Evolutionary conservation across 2,113 vertebrate genomes (phyloP).

Genomic region (Syrmaticus mikado): DNA sequence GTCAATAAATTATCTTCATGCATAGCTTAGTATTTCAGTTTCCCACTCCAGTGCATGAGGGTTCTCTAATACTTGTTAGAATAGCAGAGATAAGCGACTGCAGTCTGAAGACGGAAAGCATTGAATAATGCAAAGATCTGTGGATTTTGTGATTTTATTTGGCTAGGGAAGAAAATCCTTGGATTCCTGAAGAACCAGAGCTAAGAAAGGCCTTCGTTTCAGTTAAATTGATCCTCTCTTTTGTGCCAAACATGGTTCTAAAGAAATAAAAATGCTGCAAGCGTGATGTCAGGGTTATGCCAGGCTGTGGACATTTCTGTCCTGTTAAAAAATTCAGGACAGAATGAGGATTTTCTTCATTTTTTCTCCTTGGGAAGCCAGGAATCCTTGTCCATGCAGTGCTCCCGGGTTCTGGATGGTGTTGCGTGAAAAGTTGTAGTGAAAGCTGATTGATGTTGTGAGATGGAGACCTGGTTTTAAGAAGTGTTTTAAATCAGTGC

Average conservation of each 20-base stretch:
- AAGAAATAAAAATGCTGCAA: neutral
- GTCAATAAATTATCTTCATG: constrained; percentile 72
- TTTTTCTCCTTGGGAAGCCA: neutral
- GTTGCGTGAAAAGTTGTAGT: neutral
- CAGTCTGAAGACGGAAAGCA: constrained; percentile 43
- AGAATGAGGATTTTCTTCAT: neutral
- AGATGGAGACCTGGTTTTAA: neutral
- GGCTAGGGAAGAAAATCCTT: constrained; percentile 5
- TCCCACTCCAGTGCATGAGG: constrained; percentile 36
- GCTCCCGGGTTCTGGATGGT: neutral
- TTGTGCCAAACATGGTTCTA: neutral
- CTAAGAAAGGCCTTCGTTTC: neutral
- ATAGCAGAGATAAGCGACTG: constrained; percentile 35
- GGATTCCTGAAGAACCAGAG: neutral
- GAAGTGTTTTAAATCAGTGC: accelerated
- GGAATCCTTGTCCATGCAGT: neutral
- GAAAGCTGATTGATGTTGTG: neutral
- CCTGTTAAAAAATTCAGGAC: neutral
- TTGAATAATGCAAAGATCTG: constrained; percentile 56
- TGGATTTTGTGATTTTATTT: constrained; percentile 37
- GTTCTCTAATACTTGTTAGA: constrained; percentile 65
- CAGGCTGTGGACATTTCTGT: neutral
- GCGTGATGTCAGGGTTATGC: neutral
- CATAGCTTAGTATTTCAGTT: constrained; percentile 57
- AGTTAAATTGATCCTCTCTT: neutral